phyloP scores from a whole-genome alignment of 2,888 invertebrate genomes.

The Tineola bisselliella region DNA sequence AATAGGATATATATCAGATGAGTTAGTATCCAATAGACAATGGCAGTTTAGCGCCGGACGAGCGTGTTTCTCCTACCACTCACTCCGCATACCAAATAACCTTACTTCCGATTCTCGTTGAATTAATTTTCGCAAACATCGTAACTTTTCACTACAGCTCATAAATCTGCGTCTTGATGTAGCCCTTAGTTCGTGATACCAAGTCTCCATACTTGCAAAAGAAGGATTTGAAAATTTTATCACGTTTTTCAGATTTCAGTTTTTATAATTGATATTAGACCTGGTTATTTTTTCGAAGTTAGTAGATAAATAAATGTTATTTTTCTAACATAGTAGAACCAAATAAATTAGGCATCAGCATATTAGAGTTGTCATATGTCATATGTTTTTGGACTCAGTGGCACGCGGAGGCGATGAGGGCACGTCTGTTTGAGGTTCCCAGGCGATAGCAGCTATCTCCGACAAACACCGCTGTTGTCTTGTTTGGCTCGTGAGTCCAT shows the following conservation, averaged over 20 bases:
- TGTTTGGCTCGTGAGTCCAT: neutral
- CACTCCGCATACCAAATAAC: slow-evolving; percentile 36
- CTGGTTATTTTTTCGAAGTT: too few relatives aligned
- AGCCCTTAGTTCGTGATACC: neutral
- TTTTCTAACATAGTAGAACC: too few relatives aligned
- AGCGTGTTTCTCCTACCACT: slow-evolving; percentile 4
- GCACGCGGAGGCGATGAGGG: neutral
- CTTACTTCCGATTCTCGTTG: slow-evolving; percentile 41
- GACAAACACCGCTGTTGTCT: slow-evolving; percentile 46
- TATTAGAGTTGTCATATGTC: neutral
- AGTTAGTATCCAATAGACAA: neutral
- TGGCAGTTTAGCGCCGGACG: neutral
- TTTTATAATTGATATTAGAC: too few relatives aligned
- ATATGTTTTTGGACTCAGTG: neutral
- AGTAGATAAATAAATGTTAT: too few relatives aligned
- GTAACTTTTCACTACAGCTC: slow-evolving; percentile 6
- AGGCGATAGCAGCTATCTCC: slow-evolving; percentile 64
- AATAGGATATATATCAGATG: neutral
- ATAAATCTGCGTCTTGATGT: neutral
- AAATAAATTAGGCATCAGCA: too few relatives aligned
- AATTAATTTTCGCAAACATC: slow-evolving; percentile 29
- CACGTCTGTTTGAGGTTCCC: slow-evolving; percentile 54
- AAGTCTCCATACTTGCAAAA: neutral
- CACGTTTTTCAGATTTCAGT: too few relatives aligned
- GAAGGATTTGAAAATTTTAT: neutral